Percentiles rank a stretch among this genome's conserved stretches.
These are phyloP conservation scores for Agriotes lineatus DNA, from an alignment of 2,888 invertebrate genomes.

Conservation along the genomic window DNA sequence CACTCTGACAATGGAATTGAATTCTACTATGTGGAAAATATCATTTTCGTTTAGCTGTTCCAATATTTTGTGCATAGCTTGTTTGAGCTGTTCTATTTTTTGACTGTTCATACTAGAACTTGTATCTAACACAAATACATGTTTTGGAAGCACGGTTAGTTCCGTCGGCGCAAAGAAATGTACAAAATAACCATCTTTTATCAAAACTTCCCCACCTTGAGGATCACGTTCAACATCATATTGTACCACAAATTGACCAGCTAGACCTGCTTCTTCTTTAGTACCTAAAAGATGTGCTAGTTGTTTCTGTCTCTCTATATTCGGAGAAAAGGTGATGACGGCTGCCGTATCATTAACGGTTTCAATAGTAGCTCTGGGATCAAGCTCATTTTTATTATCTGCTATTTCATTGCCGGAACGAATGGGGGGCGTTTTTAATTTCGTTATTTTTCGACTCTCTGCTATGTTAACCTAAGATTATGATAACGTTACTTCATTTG, in stretches of 20 bases:
- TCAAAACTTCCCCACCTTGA: constrained; percentile 72
- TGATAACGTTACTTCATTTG: too few relatives aligned
- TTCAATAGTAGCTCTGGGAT: constrained; percentile 57
- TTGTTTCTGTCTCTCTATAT: constrained; percentile 70
- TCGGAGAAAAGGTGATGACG: constrained; percentile 71
- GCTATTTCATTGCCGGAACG: constrained; percentile 75
- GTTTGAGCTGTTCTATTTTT: constrained; percentile 75
- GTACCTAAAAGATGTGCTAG: constrained; percentile 64
- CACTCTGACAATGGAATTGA: too few relatives aligned
- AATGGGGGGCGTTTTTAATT: constrained; percentile 74
- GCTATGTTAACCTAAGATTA: too few relatives aligned
- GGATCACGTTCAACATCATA: constrained; percentile 76
- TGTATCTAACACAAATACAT: constrained; percentile 82
- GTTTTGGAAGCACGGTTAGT: constrained; percentile 73
- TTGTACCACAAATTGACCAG: constrained; percentile 77
- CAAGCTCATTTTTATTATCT: constrained; percentile 67
- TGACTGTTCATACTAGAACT: constrained; percentile 81
- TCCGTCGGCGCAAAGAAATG: constrained; percentile 79
- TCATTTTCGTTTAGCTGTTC: constrained; percentile 73
- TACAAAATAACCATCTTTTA: constrained; percentile 80
- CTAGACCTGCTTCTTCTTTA: constrained; percentile 66
- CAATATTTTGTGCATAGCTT: constrained; percentile 78
- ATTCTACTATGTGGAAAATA: constrained; percentile 77
- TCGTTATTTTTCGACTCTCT: constrained; percentile 68
- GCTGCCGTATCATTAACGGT: constrained; percentile 53